A percentile compares a stretch with the other conserved stretches of the same genome.
Evolutionary conservation across 2,797 vertebrate species (phyloP).

Genomic region (Ambastaia sidthimunki): DNA sequence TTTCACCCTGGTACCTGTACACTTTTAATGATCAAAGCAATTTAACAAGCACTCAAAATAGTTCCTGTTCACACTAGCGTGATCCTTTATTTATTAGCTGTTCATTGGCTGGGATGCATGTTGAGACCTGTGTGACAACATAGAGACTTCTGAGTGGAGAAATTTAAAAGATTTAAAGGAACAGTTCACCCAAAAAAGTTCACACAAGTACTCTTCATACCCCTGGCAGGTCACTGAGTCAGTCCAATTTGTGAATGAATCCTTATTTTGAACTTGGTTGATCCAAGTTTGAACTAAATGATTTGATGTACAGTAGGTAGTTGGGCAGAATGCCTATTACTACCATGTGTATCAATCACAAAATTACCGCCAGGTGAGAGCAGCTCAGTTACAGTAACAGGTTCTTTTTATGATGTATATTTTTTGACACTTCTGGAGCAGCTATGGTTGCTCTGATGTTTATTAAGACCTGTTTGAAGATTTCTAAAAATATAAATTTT

Average conservation of each 20-base stretch:
- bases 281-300: too few species aligned
- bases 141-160: not conserved
- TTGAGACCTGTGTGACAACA: constrained; percentile 3
- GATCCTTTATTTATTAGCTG: constrained; percentile 9
- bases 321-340: too few species aligned
- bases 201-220: too few species aligned
- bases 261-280: too few species aligned
- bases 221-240: too few species aligned
- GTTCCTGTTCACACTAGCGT: constrained; percentile 8
- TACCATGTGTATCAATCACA: too few species aligned
- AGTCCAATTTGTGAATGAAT: too few species aligned
- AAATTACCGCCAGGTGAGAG: too few species aligned
- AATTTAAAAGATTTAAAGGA: not conserved
- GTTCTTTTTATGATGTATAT: not conserved
- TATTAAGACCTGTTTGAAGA: not conserved
- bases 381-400: too few species aligned
- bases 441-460: not conserved
- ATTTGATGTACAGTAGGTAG: too few species aligned
- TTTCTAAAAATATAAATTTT: not conserved
- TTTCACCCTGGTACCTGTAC: not conserved
- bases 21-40: constrained; percentile 23
- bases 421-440: not conserved
- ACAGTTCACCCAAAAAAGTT: not conserved
- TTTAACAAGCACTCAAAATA: not conserved
- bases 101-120: not conserved